Conservation (phyloP, 2,113 vertebrate species). For the Triplophysa tibetana region DNA sequence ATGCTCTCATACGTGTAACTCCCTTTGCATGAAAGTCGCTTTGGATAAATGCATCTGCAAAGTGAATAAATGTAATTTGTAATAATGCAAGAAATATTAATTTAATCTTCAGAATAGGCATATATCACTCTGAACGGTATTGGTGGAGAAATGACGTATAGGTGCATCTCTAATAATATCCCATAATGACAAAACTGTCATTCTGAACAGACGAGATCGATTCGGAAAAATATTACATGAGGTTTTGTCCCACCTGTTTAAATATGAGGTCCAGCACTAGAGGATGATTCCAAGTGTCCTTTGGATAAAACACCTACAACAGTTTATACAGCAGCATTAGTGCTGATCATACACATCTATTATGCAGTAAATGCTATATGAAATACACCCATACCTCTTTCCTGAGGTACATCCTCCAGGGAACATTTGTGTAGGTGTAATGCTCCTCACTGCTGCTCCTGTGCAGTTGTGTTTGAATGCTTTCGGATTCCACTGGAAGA, state of each 20-base stretch:
- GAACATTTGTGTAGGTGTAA: constrained; percentile 87
- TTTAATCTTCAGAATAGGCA: no score
- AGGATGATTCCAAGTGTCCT: constrained; percentile 86
- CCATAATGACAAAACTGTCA: no score
- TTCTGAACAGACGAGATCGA: no score
- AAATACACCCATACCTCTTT: constrained; percentile 82
- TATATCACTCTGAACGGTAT: no score
- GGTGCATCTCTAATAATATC: no score
- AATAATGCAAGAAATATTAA: no score
- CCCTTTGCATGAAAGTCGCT: no score
- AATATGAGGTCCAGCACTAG: constrained; percentile 91
- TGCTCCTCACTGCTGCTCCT: constrained; percentile 78
- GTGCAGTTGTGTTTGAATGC: constrained; percentile 87
- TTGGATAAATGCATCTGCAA: no score
- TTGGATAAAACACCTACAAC: constrained; percentile 93
- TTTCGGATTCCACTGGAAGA: constrained; percentile 77
- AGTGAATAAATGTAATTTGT: no score
- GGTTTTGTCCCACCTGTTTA: constrained; percentile 81
- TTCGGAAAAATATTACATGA: neutral
- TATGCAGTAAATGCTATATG: neutral
- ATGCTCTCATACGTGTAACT: no score
- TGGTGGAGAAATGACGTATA: no score
- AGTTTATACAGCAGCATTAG: constrained; percentile 25
- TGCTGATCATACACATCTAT: neutral
- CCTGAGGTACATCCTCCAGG: constrained; percentile 90